Base-by-base conservation (phyloP, 2,888 invertebrate genomes). In the Ophion slaviceki region DNA sequence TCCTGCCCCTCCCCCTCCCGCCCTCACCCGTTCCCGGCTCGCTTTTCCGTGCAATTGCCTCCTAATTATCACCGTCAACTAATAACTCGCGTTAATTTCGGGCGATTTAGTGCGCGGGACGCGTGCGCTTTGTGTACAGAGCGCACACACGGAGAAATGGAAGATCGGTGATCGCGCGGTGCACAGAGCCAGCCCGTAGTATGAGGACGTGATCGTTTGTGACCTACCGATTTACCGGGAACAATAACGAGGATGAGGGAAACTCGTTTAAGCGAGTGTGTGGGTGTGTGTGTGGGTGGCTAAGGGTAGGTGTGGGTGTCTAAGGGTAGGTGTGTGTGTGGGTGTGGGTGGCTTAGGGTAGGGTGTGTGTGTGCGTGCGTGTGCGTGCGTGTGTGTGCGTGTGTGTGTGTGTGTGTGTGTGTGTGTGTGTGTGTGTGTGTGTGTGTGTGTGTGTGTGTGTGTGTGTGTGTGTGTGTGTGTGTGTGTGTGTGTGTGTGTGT, bases 41-140 rank as follows among this genome's bases (percentile, higher is more conserved):
- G 91, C 90, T 92, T 93, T 93, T 93, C 93, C 92, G 88, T 92
- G 90, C 93, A 93, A 93, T 93, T 93, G 92, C 93, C 89, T 89
- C 89, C 92, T 93, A 93, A 93, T 93, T 93, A 92, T 93, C 91
- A 89, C 90, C 91, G 90, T 91, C 90, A 93, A 93, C 93, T 93
- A 93, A 93, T 93, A 93, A 93, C 93, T 93, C 93, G 93, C 91
- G 91, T 93, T 93, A 93, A 93, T 93, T 93, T 93, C 93, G 87
- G 89, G 89, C 93, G 92, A 93, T 93, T 93, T 93, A 93, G 91
- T 93, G 89, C 89, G 84, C 88, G 87, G 84, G 89, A 88, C 91
- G 85, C 82, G 79, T 79, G 85, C 85, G 85, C 82, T 80, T 76
- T 82, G 82, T 76, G 66, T 80, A 67, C 61, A 40, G 36, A 40